Base-by-base conservation (phyloP, 1,140 invertebrate genomes). In the Leptinotarsa undecemlineata region DNA sequence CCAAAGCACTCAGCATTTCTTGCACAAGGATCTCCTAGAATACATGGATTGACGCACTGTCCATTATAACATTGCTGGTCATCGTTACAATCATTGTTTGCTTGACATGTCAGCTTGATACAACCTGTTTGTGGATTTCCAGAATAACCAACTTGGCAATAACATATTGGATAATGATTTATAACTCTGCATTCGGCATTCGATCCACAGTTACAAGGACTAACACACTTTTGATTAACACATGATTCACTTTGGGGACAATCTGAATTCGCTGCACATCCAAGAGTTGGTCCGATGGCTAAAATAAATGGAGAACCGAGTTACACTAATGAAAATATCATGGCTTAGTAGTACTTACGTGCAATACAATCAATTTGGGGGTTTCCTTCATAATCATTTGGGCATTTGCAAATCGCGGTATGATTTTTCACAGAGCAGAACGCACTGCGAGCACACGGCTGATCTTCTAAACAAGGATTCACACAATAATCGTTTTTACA, bases 121-220 rank as follows among this genome's bases (percentile, higher is more conserved):
- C 95, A 96, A 67, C 92, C 92, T 72, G 89, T 87, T 85, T 95
- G 94, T 19, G 94, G 92, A 85, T 95, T 95, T 81, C 94, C 94
- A 26, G 93, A 94, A 83, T 90, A 94, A 63, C 93, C 93, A 19
- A 90, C 89, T 79, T 89, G 85, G 82, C 95, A 96, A 76, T 88
- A 90, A 82, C 95, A 96, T 6, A 92, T 90, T 48, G 94, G 93
- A 86, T 94, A 93, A 81, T 96, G 95, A 84, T 93, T 90, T 64
- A 89, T 85, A 1, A 96, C 93, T 72, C 86, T 87, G 83, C 95
- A 97, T 77, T 94, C 91, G 3, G 94, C 91, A 82, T 96, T 91
- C 1, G 89, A 86, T 60, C 95, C 95, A 81, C 95, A 96, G 73
- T 93, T 92, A 78, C 95, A 96, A 1, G 95, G 95, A 82, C 90